Percentiles rank a stretch among this genome's conserved stretches.
phyloP scores from a whole-genome alignment of 2,113 vertebrate species.

The Dipodomys spectabilis region DNA sequence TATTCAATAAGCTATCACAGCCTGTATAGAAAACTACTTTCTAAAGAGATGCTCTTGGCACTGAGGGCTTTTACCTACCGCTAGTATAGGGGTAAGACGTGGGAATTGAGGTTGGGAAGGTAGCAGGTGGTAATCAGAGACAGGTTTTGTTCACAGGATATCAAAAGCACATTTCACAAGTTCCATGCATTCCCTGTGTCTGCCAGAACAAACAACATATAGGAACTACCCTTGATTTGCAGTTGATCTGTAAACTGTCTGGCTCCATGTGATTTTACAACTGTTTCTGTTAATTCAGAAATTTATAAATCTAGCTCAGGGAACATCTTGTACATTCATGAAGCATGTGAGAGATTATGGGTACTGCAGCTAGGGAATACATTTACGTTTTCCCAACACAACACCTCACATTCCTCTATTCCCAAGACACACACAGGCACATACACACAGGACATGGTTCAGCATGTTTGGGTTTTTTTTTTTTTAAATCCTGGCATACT shows the following conservation, averaged over 20 bases:
- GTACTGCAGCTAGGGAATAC: background rate
- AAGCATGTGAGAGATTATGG: slow-evolving; percentile 27
- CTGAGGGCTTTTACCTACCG: background rate
- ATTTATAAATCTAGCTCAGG: slow-evolving; percentile 1
- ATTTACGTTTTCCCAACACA: background rate
- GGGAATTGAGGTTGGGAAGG: background rate
- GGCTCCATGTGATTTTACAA: slow-evolving; percentile 41
- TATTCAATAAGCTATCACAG: background rate
- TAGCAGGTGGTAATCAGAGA: background rate
- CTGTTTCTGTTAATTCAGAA: slow-evolving; percentile 51
- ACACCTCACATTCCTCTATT: background rate
- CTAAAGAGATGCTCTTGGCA: accelerated
- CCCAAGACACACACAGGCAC: background rate
- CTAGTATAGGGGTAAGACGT: background rate
- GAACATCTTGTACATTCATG: background rate
- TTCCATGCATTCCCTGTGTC: background rate
- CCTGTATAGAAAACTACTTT: background rate
- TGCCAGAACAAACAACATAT: slow-evolving; percentile 44
- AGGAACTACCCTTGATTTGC: slow-evolving; percentile 8
- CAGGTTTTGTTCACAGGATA: slow-evolving; percentile 28
- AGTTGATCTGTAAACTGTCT: slow-evolving; percentile 32
- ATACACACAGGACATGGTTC: background rate
- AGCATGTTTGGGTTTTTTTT: background rate
- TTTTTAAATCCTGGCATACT: slow-evolving; percentile 1
- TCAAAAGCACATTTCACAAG: slow-evolving; percentile 39